phyloP scores from a whole-genome alignment of 2,888 invertebrate species.

The Shargacucullia verbasci region DNA sequence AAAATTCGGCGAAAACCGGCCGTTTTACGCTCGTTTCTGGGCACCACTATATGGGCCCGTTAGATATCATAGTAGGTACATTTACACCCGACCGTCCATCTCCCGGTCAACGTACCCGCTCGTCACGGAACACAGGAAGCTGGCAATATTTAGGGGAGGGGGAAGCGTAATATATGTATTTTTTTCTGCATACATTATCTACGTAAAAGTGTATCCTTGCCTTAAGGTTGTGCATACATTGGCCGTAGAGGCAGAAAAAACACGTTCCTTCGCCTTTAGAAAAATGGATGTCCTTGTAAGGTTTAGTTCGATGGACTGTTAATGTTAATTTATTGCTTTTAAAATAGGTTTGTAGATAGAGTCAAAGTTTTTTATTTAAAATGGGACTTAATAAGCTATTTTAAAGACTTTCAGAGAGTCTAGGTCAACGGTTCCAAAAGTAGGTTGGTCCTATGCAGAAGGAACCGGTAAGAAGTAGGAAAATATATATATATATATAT shows the following conservation, averaged over 20 bases:
- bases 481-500: no score
- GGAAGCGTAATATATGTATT: slow-evolving; percentile 15
- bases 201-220: slow-evolving; percentile 15
- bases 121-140: slow-evolving; percentile 60
- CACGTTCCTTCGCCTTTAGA: slow-evolving; percentile 10
- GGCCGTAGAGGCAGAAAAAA: background rate
- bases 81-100: slow-evolving; percentile 50
- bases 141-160: slow-evolving; percentile 38
- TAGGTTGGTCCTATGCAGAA: no score
- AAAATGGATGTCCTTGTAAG: slow-evolving; percentile 4
- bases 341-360: slow-evolving; percentile 1
- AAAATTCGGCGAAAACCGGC: slow-evolving; percentile 20
- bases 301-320: slow-evolving; percentile 13
- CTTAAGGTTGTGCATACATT: background rate
- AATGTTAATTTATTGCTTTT: slow-evolving; percentile 27
- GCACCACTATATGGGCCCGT: slow-evolving; percentile 43
- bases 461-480: no score
- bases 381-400: no score
- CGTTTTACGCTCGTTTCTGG: slow-evolving; percentile 24
- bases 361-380: no score
- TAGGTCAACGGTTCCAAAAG: no score
- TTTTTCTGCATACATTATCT: slow-evolving; percentile 20
- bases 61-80: slow-evolving; percentile 57
- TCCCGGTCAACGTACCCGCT: slow-evolving; percentile 61
- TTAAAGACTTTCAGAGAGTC: no score